Evolutionary conservation across 2,888 invertebrate species (phyloP).

Genomic region (Thymelicus lineola): DNA sequence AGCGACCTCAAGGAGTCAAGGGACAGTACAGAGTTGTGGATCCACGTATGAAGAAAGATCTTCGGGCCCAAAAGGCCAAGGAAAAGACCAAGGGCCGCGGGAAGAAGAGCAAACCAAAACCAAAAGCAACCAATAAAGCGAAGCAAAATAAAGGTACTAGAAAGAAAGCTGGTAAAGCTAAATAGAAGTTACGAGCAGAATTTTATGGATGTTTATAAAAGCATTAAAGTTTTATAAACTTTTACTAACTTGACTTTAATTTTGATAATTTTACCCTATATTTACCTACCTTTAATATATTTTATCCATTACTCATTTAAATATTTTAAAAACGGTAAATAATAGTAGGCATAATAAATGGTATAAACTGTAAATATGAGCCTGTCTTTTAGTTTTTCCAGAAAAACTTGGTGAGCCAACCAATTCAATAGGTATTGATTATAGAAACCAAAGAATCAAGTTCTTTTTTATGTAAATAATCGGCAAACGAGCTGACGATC

Average conservation of each 20-base stretch:
- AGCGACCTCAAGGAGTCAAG: slow-evolving; percentile 94
- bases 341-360: background rate
- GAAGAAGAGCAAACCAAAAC: slow-evolving; percentile 62
- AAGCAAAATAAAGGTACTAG: slow-evolving; percentile 48
- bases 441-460: too few relatives aligned
- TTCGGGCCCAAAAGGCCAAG: slow-evolving; percentile 87
- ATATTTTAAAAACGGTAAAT: too few relatives aligned
- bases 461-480: too few relatives aligned
- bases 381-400: too few relatives aligned
- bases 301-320: too few relatives aligned
- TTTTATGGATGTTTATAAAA: slow-evolving; percentile 2
- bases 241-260: background rate
- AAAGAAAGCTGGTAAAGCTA: slow-evolving; percentile 67
- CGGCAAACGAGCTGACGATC: too few relatives aligned
- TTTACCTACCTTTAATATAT: too few relatives aligned
- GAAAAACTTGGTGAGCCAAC: too few relatives aligned
- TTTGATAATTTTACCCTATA: background rate
- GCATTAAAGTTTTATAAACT: slow-evolving; percentile 5
- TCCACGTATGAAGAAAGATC: slow-evolving; percentile 97
- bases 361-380: too few relatives aligned
- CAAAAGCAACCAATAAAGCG: slow-evolving; percentile 51
- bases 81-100: slow-evolving; percentile 84
- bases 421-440: too few relatives aligned
- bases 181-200: slow-evolving; percentile 46
- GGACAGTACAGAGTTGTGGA: slow-evolving; percentile 98